Percentiles rank a stretch among this genome's conserved stretches.
Conservation (phyloP, 64 coral and sea anemone genomes). For the Exaiptasia diaphana region DNA sequence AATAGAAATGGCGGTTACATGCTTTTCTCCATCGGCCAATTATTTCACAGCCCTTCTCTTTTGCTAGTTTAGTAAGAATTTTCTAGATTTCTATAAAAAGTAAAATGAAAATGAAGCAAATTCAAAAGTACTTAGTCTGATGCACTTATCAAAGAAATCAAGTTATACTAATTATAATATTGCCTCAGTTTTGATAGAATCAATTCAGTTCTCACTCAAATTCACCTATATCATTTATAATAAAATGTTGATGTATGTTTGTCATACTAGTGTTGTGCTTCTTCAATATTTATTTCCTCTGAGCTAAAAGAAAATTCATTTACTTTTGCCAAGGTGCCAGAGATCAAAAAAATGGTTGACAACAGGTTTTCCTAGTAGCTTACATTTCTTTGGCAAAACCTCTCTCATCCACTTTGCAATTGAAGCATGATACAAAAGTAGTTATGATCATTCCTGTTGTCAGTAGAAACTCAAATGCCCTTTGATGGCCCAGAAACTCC, state of each 20-base stretch:
- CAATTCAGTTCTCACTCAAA: no score
- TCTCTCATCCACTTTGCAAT: conserved; percentile 41
- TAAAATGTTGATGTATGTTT: no score
- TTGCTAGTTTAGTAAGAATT: conserved; percentile 1
- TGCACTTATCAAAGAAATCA: no score
- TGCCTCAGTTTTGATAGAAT: no score
- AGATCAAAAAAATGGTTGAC: conserved; percentile 43
- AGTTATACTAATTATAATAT: no score
- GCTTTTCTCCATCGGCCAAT: conserved; percentile 21
- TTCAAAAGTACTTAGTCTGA: no score
- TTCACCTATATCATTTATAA: no score
- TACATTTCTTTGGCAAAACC: neutral
- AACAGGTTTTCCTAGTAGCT: conserved; percentile 24
- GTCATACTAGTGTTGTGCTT: no score
- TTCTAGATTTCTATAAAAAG: conserved; percentile 32
- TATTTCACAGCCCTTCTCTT: conserved; percentile 17
- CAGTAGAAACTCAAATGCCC: conserved; percentile 29
- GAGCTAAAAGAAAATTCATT: no score
- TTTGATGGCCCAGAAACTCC: conserved; percentile 31
- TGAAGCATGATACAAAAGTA: conserved; percentile 25
- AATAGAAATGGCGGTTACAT: conserved; percentile 44
- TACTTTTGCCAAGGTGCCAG: conserved; percentile 51
- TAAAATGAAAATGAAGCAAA: no score
- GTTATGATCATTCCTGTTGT: conserved; percentile 22
- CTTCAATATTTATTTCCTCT: no score